Percentiles rank a stretch among this genome's conserved stretches.
phyloP scores from a whole-genome alignment of 2,888 invertebrate species.

The Papilio protenor region DNA sequence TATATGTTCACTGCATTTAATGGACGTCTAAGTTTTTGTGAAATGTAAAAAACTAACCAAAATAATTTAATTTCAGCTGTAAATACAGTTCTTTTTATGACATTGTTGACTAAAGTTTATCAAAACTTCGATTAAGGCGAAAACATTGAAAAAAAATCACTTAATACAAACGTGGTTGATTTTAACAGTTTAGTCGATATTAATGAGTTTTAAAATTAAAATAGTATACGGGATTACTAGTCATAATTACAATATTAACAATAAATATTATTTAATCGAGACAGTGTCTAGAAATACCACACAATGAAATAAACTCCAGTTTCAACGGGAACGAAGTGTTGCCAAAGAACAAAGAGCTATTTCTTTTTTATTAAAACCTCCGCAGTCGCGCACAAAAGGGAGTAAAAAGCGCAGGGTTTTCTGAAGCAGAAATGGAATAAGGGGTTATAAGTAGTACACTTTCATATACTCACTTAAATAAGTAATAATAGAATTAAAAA shows the following conservation, averaged over 20 bases:
- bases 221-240: too few relatives aligned
- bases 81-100: too few relatives aligned
- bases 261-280: neutral
- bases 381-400: conserved; percentile 21
- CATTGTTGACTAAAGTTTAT: too few relatives aligned
- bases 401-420: conserved; percentile 14
- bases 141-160: too few relatives aligned
- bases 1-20: conserved; percentile 9
- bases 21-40: neutral
- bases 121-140: too few relatives aligned
- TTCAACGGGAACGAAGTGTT: neutral
- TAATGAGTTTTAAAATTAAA: too few relatives aligned
- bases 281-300: neutral
- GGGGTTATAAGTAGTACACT: neutral
- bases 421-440: neutral
- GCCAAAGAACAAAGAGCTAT: conserved; percentile 20
- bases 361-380: conserved; percentile 18
- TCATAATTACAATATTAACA: neutral
- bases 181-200: too few relatives aligned
- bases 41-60: neutral
- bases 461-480: neutral
- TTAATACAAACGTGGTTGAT: too few relatives aligned
- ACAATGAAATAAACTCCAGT: conserved; percentile 18
- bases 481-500: neutral
- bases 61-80: neutral